phyloP scores from a whole-genome alignment of 2,888 invertebrate genomes.

The Machimus rusticus region DNA sequence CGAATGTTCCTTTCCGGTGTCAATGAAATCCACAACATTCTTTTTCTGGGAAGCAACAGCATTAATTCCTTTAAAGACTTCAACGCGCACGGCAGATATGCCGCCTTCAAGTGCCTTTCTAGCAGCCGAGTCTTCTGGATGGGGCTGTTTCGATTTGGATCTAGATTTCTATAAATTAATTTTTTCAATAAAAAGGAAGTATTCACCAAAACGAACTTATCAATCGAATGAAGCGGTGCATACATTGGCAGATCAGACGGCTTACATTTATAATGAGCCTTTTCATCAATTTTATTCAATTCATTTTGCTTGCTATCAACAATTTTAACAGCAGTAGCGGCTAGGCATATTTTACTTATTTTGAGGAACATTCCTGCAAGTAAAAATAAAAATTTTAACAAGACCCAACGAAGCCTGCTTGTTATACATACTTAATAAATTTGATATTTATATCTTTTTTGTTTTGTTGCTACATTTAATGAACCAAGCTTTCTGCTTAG shows the following conservation, averaged over 20 bases:
- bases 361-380: constrained; percentile 16
- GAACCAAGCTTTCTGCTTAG: neutral
- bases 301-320: neutral
- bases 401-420: neutral
- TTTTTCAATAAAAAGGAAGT: neutral
- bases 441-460: neutral
- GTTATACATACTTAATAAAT: neutral
- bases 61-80: constrained; percentile 53
- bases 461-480: neutral
- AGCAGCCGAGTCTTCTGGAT: constrained; percentile 50
- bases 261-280: constrained; percentile 53
- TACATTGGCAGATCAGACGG: constrained; percentile 60
- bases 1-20: constrained; percentile 57
- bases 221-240: constrained; percentile 53
- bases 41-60: constrained; percentile 54
- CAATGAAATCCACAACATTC: constrained; percentile 52
- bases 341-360: neutral
- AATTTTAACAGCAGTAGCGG: neutral
- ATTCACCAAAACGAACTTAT: neutral
- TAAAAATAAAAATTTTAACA: neutral
- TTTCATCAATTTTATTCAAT: constrained; percentile 40
- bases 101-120: constrained; percentile 54
- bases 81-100: constrained; percentile 54
- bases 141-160: constrained; percentile 48
- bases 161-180: constrained; percentile 40